Conservation (phyloP, 2,888 invertebrate genomes). For the Hartigia nigra region DNA sequence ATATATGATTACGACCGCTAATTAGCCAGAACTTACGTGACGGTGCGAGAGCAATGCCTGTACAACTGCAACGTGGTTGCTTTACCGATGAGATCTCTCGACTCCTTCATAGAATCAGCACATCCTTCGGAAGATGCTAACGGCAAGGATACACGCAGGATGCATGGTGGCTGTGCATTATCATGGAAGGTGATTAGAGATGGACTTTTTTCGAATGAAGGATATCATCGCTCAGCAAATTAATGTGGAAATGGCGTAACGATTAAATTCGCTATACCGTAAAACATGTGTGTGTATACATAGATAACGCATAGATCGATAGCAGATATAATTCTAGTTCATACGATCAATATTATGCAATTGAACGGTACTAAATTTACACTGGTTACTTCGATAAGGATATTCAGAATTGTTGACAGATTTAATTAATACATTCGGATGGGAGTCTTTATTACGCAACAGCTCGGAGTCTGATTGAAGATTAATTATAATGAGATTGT, state of each 20-base stretch:
- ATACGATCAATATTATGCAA: background rate
- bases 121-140: background rate
- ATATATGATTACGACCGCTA: slow-evolving; percentile 30
- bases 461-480: background rate
- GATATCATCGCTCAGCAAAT: background rate
- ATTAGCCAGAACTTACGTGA: slow-evolving; percentile 27
- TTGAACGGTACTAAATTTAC: background rate
- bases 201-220: background rate
- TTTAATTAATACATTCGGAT: background rate
- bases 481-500: background rate
- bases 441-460: background rate
- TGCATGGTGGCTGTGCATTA: background rate
- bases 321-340: background rate
- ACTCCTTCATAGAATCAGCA: background rate
- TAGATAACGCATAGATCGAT: too few relatives aligned
- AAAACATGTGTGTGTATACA: too few relatives aligned
- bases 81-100: background rate
- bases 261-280: too few relatives aligned
- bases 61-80: slow-evolving; percentile 4
- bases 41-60: slow-evolving; percentile 15
- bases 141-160: background rate
- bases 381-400: background rate
- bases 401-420: background rate
- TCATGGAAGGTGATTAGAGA: background rate
- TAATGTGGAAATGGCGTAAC: background rate